Base-by-base conservation (phyloP, 2,888 invertebrate genomes). In the Argyra leucocephala region DNA sequence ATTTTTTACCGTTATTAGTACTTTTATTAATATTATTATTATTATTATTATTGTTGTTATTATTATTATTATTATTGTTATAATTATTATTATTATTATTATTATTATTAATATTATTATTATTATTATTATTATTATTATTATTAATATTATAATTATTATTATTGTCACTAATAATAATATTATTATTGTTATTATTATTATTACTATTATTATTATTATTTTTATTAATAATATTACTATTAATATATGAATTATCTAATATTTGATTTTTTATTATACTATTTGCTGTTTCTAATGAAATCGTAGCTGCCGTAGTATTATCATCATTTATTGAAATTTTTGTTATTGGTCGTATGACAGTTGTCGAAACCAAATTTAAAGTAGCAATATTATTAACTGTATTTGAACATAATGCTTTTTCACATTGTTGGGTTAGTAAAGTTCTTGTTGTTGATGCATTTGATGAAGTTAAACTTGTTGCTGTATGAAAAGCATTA, bases 341-440 rank as follows among this genome's bases (percentile, higher is more conserved):
- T 12, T 67, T 31, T 18, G 67, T 64, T 48, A 65, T 63, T 4
- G 64, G n/a, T 36, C 67, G 69, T 66, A 64, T 68, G 65, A 69
- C 57, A 68, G 26, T 62, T 69, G 70, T 57, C 70, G 70, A 21
- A 70, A 65, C 61, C 68, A 48, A 18, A 48, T 15, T 48, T 18
- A 48, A 5, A 48, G 48, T 5, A 6, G 48, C 2, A 48, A 61
- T 65, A 7, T 37, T 31, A 12, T 48, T 63, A 10, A 21, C 18
- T 21, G 21, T 18, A 48, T 5, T 48, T 15, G 48, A 18, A 48
- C 18, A 15, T n/a, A 48, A 15, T 48, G 48, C 12, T n/a, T 48
- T 48, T 48, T 48, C 48, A 18, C 15, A 48, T 48, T 48, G 48
- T 18, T 18, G 48, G 2, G 61, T 31, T 61, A 31, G 26, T 21